Conservation (phyloP, 2,113 vertebrate species). For the Puma concolor region DNA sequence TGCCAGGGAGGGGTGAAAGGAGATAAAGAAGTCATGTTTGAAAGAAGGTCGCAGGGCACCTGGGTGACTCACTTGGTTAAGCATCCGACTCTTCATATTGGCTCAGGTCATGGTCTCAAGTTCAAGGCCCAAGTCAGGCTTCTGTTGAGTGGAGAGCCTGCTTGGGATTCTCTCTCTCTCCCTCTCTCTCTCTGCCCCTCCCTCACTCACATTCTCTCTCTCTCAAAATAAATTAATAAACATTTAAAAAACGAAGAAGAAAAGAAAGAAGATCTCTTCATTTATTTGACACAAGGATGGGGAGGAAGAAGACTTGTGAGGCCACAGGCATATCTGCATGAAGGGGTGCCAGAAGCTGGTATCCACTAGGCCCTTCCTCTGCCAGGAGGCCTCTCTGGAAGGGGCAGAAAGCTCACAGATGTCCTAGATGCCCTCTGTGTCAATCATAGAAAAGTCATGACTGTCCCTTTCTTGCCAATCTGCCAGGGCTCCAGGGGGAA, state of each 20-base stretch:
- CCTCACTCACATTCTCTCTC: too few relatives aligned
- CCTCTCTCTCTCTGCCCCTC: too few relatives aligned
- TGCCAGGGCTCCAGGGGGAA: conserved; percentile 92
- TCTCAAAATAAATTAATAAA: too few relatives aligned
- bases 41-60: neutral
- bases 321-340: neutral
- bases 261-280: neutral
- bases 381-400: neutral
- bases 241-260: neutral
- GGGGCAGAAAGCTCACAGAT: neutral
- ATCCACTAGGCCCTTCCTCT: neutral
- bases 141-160: too few relatives aligned
- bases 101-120: too few relatives aligned
- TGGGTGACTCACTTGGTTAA: too few relatives aligned
- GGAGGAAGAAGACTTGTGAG: neutral
- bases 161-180: too few relatives aligned
- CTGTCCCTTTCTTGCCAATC: conserved; percentile 94
- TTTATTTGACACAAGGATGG: conserved; percentile 60
- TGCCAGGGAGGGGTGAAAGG: neutral
- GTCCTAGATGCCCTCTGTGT: neutral
- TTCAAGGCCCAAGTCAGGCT: too few relatives aligned
- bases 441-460: conserved; percentile 92
- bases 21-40: neutral
- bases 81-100: too few relatives aligned
- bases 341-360: neutral